A percentile compares a stretch with the other conserved stretches of the same genome.
phyloP scores from a whole-genome alignment of 1,140 invertebrate genomes.

The Lepidurus couesii region DNA sequence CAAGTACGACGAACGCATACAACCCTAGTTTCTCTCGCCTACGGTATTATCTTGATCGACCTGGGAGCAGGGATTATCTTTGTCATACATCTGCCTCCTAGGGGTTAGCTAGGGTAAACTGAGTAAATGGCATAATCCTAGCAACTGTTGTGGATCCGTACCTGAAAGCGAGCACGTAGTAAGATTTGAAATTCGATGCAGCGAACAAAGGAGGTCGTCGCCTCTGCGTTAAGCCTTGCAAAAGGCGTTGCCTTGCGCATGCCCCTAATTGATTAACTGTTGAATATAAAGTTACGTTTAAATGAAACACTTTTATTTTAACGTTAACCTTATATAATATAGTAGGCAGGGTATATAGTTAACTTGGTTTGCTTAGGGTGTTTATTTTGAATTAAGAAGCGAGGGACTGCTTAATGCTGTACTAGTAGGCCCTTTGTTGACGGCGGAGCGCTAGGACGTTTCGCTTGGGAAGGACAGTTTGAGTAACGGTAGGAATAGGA shows the following conservation, averaged over 20 bases:
- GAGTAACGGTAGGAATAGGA: background rate
- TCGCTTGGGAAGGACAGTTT: background rate
- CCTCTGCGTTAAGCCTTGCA: background rate
- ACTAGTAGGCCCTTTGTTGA: background rate
- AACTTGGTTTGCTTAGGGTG: background rate
- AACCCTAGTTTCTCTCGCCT: background rate
- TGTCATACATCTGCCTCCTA: background rate
- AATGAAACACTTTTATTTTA: background rate
- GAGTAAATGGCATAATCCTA: no score
- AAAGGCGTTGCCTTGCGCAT: conserved; percentile 1
- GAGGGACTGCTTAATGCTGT: background rate
- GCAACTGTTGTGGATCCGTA: background rate
- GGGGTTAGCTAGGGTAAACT: background rate
- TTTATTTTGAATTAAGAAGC: background rate
- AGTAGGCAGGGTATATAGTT: no score
- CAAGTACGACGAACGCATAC: background rate
- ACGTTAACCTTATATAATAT: no score
- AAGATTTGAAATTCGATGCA: background rate
- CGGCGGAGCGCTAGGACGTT: background rate
- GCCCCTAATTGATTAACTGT: background rate
- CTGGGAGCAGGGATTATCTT: background rate
- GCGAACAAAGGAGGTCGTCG: conserved; percentile 17
- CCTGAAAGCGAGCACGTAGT: background rate
- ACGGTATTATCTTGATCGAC: background rate
- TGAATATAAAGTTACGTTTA: background rate